These are phyloP conservation scores for Pocillopora meandrina DNA, from an alignment of 92 coral and sea anemone species.

Conservation along the genomic window DNA sequence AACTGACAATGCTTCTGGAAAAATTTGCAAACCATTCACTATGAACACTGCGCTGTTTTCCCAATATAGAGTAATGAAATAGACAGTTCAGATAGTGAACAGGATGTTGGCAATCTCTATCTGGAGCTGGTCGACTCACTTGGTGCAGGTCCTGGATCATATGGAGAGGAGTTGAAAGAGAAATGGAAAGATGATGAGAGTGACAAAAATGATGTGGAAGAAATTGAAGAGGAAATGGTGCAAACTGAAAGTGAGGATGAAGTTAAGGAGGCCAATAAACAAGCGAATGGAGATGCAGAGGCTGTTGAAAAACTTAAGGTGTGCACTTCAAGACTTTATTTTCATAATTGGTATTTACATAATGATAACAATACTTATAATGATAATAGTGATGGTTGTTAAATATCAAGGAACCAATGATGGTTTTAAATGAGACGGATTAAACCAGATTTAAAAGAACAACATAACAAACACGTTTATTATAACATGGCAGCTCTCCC, in stretches of 20 bases:
- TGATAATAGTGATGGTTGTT: too few relatives aligned
- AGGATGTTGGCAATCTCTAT: conserved; percentile 61
- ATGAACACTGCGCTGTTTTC: background rate
- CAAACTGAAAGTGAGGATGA: background rate
- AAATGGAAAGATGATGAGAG: conserved; percentile 53
- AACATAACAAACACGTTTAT: too few relatives aligned
- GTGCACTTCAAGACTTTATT: background rate
- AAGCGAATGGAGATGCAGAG: background rate
- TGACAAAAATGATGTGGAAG: conserved; percentile 38
- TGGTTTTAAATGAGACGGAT: too few relatives aligned
- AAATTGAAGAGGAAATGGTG: conserved; percentile 28
- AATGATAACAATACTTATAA: too few relatives aligned
- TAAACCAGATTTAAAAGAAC: too few relatives aligned
- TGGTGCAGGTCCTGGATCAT: conserved; percentile 36
- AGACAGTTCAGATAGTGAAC: conserved; percentile 35
- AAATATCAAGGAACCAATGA: too few relatives aligned
- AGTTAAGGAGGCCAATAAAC: background rate
- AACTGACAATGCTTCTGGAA: too few relatives aligned
- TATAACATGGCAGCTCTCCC: too few relatives aligned
- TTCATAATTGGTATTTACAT: background rate
- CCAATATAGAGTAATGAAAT: background rate
- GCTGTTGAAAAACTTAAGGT: background rate
- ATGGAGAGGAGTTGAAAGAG: conserved; percentile 16
- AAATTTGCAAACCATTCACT: too few relatives aligned
- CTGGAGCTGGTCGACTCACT: conserved; percentile 75